Base-by-base conservation (phyloP, 1,140 invertebrate species). In the Musca vetustissima region DNA sequence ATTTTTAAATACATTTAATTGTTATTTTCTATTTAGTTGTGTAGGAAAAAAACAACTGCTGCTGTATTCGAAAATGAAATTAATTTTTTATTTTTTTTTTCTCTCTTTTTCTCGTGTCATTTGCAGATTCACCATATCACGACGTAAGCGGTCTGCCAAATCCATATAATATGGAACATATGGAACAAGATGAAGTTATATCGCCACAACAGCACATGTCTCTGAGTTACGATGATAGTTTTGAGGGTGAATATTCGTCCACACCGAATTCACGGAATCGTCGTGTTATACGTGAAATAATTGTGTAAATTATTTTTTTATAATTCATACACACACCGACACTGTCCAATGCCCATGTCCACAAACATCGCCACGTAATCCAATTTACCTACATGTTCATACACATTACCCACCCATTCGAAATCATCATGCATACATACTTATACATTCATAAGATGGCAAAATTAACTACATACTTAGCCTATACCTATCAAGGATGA, bases 191-290 rank as follows among this genome's bases (percentile, higher is more conserved):
- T 68, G 87, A 88, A 74, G 76, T 85, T 67, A 92, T 93, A 79
- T 90, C 90, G n/a, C 89, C 89, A 15, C 89, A 91, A 64, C 90
- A 91, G 76, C 92, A 94, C 81, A 88, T 93, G 75, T 92, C 91
- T 53, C 86, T 95, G 68, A 92, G 92, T 77, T 96, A 95, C 83
- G 95, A 96, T 84, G 94, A 96, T 83, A 94, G 92, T 71, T 86
- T 95, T 14, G 94, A 96, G 83, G 95, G 93, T 59, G 94, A 94
- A 9, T 96, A 95, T 83, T 96, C 94, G 50, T 96, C 94, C 64
- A 96, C 94, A 68, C 94, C 94, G 49, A 96, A 95, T 85, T 94
- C 93, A 72, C 89, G 93, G 76, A 92, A 91, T 73, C 87, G 93
- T 67, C 85, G 94, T 79, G 93, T 97, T 78, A 96, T 97, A 76